Percentiles rank a stretch among this genome's conserved stretches.
Evolutionary conservation across 2,888 invertebrate species (phyloP).

Genomic region (Hydroisotoma schaefferi): DNA sequence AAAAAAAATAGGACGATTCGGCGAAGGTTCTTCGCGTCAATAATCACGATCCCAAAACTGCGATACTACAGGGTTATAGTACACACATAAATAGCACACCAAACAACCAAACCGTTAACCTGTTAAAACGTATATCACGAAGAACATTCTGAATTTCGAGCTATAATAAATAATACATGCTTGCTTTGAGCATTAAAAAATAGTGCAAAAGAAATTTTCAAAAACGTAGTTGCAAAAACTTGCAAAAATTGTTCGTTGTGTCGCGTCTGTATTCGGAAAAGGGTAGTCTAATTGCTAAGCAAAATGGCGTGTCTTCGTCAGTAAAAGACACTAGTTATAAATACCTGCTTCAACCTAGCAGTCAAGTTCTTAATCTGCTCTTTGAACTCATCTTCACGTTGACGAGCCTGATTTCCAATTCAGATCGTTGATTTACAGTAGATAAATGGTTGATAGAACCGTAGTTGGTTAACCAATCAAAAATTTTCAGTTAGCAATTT

Average conservation of each 20-base stretch:
- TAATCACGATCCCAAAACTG: too few species aligned
- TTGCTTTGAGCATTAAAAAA: too few species aligned
- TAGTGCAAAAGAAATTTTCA: too few species aligned
- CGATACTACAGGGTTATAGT: too few species aligned
- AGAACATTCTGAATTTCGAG: too few species aligned
- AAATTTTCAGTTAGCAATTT: not conserved
- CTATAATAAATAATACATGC: too few species aligned
- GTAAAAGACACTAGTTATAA: not conserved
- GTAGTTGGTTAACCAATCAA: not conserved
- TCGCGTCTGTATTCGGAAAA: not conserved
- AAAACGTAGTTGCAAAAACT: too few species aligned
- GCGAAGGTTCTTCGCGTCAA: too few species aligned
- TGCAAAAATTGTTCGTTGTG: too few species aligned
- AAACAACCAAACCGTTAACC: not conserved
- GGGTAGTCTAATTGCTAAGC: not conserved
- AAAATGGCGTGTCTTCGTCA: slow-evolving; percentile 1
- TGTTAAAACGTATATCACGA: not conserved
- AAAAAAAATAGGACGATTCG: too few species aligned
- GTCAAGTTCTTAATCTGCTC: slow-evolving; percentile 35
- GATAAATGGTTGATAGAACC: not conserved
- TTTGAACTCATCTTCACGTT: slow-evolving; percentile 40
- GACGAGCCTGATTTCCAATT: slow-evolving; percentile 27
- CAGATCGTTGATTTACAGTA: not conserved
- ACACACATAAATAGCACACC: too few species aligned
- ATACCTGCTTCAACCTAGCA: slow-evolving; percentile 40